Base-by-base conservation (phyloP, 2,113 vertebrate species). In the Agapornis roseicollis region DNA sequence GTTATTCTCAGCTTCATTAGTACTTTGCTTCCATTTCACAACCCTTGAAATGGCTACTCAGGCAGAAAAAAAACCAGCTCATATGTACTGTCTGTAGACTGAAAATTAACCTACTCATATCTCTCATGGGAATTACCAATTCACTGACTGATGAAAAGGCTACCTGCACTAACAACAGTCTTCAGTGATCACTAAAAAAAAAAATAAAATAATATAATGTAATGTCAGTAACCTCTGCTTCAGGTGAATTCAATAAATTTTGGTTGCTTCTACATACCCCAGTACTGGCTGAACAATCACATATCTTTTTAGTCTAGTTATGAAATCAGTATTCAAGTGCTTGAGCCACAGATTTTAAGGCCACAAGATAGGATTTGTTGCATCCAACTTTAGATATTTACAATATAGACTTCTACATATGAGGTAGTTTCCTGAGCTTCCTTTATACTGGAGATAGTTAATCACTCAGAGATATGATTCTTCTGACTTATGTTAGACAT, bases 401-500 rank as follows among this genome's bases (percentile, higher is more conserved):
- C 8, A 5, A 17, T 83, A 33, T 49, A 55, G 37, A 49, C 53
- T 86, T 85, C 68, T 88, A 74, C 28, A 53, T 29, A 42, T 15
- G 46, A 93, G 9, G 35, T 49, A 68, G 64, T 88, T 95, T 50
- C 55, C 80, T 93, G 88, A 94, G 55, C 47, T 95, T 88, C 46
- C 72, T 80, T 95, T 93, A 66, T 90, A 55, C 17, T 70, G 42
- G 27, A 55, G 46, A 58, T 28, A 63, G 44, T 85, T 95, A 95
- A 90, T 80, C 42, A 74, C 42, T 78, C 47, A 68, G 23, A 70
- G 71, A 92, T 94, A 92, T 46, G 42, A 86, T 96, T 93, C 86
- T 88, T 88, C 55, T 92, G 85, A 80, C 72, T 77, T 94, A 17
- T 86, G 77, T 83, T 83, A 92, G 72, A 86, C 83, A 86, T 74